Conservation (phyloP, 2,797 vertebrate species). For the Babyrousa celebensis region DNA sequence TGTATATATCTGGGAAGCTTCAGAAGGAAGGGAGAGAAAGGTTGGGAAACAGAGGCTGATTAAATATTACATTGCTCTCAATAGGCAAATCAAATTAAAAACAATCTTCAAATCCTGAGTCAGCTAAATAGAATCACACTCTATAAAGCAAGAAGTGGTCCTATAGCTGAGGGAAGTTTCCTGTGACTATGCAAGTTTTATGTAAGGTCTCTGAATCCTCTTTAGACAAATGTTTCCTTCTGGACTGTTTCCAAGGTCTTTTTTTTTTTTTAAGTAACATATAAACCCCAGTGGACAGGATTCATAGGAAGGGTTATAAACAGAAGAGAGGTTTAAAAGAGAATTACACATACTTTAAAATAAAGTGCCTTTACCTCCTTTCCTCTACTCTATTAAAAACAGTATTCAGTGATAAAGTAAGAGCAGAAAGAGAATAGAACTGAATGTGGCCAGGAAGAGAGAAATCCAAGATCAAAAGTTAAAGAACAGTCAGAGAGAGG, state of each 20-base stretch:
- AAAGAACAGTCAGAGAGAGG: background rate
- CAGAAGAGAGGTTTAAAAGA: background rate
- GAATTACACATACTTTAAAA: background rate
- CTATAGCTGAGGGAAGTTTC: slow-evolving; percentile 16
- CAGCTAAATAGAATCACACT: slow-evolving; percentile 63
- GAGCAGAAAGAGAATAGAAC: background rate
- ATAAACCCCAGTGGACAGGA: background rate
- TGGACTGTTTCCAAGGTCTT: background rate
- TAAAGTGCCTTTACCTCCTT: background rate
- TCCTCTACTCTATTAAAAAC: background rate
- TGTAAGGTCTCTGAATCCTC: background rate
- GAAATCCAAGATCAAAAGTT: background rate
- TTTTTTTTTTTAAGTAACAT: background rate
- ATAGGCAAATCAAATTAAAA: slow-evolving; percentile 71
- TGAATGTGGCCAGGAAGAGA: background rate
- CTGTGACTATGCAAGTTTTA: background rate
- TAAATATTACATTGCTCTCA: slow-evolving; percentile 37
- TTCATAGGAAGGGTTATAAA: background rate
- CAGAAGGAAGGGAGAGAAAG: slow-evolving; percentile 59
- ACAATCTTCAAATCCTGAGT: slow-evolving; percentile 14
- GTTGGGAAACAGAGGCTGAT: slow-evolving; percentile 40
- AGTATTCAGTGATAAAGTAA: background rate
- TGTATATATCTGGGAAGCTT: slow-evolving; percentile 74
- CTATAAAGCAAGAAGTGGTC: slow-evolving; percentile 51
- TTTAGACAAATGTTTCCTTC: slow-evolving; percentile 42